Evolutionary conservation across 2,797 vertebrate species (phyloP).

Genomic region (Cetoscarus ocellatus): DNA sequence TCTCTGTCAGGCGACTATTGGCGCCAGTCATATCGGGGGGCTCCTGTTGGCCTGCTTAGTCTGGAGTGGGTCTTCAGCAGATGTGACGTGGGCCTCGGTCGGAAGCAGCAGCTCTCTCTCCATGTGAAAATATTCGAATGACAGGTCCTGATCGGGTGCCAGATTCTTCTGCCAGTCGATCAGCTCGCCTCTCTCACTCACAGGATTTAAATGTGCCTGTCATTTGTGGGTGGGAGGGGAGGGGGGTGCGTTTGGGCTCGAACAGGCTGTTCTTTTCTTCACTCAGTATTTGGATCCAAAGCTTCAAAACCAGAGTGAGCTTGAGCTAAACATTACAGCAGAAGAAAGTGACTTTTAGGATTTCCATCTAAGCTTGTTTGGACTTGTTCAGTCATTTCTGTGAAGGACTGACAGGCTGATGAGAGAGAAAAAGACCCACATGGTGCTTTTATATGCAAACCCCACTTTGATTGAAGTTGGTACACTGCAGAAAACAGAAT

Average conservation of each 20-base stretch:
- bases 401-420: conserved; percentile 11
- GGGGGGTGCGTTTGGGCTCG: conserved; percentile 53
- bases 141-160: conserved; percentile 67
- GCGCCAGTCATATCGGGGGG: conserved; percentile 55
- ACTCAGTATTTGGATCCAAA: conserved; percentile 53
- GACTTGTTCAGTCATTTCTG: conserved; percentile 29
- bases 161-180: conserved; percentile 67
- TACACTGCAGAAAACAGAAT: too few relatives aligned
- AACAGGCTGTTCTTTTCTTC: conserved; percentile 72
- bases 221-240: conserved; percentile 69
- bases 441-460: background rate
- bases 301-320: conserved; percentile 42
- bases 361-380: conserved; percentile 25
- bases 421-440: background rate
- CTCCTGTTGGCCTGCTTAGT: conserved; percentile 63
- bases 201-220: conserved; percentile 82
- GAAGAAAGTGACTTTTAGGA: conserved; percentile 16
- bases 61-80: conserved; percentile 74
- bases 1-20: conserved; percentile 31
- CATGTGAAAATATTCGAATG: conserved; percentile 67
- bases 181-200: conserved; percentile 65
- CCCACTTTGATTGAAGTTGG: too few relatives aligned
- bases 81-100: conserved; percentile 78
- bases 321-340: conserved; percentile 40
- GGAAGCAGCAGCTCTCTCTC: conserved; percentile 69